A percentile compares a stretch with the other conserved stretches of the same genome.
These are phyloP conservation scores for Oryctes rhinoceros DNA, from an alignment of 1,140 invertebrate genomes.

Conservation along the genomic window DNA sequence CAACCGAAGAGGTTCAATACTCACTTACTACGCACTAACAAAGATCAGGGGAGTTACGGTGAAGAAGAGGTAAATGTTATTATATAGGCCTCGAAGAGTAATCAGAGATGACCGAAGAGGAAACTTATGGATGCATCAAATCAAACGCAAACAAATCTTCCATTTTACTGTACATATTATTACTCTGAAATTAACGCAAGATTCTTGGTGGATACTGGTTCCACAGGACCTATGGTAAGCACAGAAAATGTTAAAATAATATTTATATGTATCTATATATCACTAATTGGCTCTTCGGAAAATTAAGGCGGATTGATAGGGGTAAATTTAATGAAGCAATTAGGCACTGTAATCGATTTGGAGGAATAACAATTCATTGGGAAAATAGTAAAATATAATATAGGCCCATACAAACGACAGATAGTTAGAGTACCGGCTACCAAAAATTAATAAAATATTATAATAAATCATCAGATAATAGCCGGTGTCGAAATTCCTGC, in stretches of 20 bases:
- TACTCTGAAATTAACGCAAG: conserved; percentile 18
- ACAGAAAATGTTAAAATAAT: conserved; percentile 16
- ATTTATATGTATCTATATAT: conserved; percentile 13
- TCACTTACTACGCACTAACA: neutral
- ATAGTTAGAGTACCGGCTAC: conserved; percentile 24
- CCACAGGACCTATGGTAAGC: conserved; percentile 22
- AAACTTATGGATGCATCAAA: neutral
- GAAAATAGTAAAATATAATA: conserved; percentile 31
- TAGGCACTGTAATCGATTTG: conserved; percentile 25
- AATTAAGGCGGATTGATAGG: conserved; percentile 26
- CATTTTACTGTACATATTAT: neutral
- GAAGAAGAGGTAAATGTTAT: neutral
- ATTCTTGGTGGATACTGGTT: conserved; percentile 18
- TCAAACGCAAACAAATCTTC: neutral
- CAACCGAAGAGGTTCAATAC: neutral
- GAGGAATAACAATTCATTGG: conserved; percentile 16
- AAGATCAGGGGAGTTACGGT: neutral
- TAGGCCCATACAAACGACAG: conserved; percentile 8
- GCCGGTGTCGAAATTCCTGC: conserved; percentile 31
- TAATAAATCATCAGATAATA: conserved; percentile 35
- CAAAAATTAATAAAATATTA: neutral
- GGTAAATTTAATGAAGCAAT: too few species aligned
- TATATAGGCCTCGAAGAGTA: neutral
- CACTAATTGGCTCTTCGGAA: conserved; percentile 8
- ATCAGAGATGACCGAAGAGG: neutral